phyloP scores from a whole-genome alignment of 2,888 invertebrate genomes.

The Drosophila colorata region DNA sequence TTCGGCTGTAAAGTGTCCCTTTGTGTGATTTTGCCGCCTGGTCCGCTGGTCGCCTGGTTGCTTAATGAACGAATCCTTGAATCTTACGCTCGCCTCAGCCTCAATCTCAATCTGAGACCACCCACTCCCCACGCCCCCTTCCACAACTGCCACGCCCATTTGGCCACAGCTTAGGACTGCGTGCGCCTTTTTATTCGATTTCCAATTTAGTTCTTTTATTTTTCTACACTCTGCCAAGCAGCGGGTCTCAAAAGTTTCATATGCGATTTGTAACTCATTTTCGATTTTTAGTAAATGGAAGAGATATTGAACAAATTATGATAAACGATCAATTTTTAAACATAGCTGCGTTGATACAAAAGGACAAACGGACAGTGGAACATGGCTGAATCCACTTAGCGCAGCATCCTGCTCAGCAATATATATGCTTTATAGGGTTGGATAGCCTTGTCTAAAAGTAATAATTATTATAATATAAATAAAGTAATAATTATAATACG shows the following conservation, averaged over 20 bases:
- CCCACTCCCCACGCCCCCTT: neutral
- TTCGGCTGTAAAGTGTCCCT: conserved; percentile 86
- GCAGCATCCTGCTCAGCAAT: neutral
- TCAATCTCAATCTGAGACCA: conserved; percentile 29
- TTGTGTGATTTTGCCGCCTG: conserved; percentile 81
- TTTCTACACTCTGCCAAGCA: neutral
- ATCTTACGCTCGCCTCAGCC: conserved; percentile 27
- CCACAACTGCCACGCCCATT: conserved; percentile 14
- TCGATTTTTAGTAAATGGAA: no score
- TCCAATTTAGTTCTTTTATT: conserved; percentile 62
- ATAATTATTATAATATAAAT: no score
- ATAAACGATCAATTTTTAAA: no score
- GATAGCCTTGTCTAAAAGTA: no score
- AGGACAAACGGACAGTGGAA: no score
- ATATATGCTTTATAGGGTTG: no score
- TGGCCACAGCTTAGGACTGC: conserved; percentile 51
- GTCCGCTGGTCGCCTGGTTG: conserved; percentile 58
- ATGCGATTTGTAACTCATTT: neutral
- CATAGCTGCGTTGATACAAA: no score
- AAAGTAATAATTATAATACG: neutral
- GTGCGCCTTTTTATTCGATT: conserved; percentile 71
- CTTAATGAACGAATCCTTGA: conserved; percentile 69
- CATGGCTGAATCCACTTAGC: no score
- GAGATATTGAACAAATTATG: no score
- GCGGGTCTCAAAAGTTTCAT: neutral